Percentiles rank a stretch among this genome's conserved stretches.
Evolutionary conservation across 2,888 invertebrate genomes (phyloP).

Genomic region (Caenorhabditis sinica): DNA sequence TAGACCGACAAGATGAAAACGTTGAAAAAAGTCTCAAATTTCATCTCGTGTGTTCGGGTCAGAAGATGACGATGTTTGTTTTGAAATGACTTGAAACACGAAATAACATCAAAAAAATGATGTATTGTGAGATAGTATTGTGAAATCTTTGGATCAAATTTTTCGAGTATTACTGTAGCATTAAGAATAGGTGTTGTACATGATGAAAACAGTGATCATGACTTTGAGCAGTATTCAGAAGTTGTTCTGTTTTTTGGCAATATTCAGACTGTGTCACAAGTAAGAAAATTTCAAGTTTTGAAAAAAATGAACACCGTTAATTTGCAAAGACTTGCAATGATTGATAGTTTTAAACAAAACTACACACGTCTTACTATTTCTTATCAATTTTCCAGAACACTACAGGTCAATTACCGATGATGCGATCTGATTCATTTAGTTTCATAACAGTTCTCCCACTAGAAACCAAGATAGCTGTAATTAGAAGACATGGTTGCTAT

Average conservation of each 20-base stretch:
- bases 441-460: not conserved
- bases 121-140: not conserved
- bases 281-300: too few species aligned
- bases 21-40: conserved; percentile 40
- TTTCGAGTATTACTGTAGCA: not conserved
- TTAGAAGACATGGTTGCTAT: conserved; percentile 44
- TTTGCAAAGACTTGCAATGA: too few species aligned
- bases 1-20: not conserved
- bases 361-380: not conserved
- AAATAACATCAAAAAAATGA: conserved; percentile 33
- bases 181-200: too few species aligned
- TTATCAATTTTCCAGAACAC: conserved; percentile 1
- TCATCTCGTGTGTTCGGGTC: conserved; percentile 42
- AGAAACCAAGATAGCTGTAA: conserved; percentile 6
- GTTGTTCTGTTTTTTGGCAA: too few species aligned
- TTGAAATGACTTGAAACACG: conserved; percentile 45
- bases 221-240: too few species aligned
- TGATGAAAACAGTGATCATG: too few species aligned
- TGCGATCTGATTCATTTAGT: not conserved
- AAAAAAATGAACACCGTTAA: too few species aligned
- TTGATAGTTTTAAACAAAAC: too few species aligned
- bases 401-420: not conserved
- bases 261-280: too few species aligned
- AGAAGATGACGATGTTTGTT: conserved; percentile 35
- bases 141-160: not conserved